Evolutionary conservation across 2,113 vertebrate genomes (phyloP).

Genomic region (Lamprologus speciosus): DNA sequence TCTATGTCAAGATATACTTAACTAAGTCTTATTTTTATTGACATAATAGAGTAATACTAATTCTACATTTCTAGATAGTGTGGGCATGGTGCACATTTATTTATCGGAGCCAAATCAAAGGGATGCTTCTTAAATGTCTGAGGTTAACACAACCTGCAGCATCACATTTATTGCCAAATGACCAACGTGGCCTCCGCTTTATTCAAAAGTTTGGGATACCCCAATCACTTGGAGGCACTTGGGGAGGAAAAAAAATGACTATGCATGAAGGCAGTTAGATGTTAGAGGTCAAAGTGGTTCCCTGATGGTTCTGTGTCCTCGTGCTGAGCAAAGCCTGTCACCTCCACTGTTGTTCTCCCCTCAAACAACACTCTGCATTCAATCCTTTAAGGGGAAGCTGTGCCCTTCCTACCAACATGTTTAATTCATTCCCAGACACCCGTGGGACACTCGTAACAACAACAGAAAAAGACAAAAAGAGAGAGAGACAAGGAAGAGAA

Average conservation of each 20-base stretch:
- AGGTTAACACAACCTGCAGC: neutral
- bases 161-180: neutral
- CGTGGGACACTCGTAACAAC: conserved; percentile 53
- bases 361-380: conserved; percentile 44
- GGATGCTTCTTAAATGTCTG: neutral
- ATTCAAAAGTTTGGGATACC: conserved; percentile 2
- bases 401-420: conserved; percentile 64
- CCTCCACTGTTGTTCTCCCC: conserved; percentile 30
- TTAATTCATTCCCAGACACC: conserved; percentile 64
- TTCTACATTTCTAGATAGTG: neutral
- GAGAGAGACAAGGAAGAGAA: neutral
- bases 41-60: neutral
- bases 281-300: conserved; percentile 58
- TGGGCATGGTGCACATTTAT: neutral
- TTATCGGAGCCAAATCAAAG: neutral
- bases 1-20: neutral
- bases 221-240: neutral
- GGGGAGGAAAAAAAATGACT: neutral
- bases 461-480: conserved; percentile 5
- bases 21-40: neutral
- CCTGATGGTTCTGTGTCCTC: conserved; percentile 46
- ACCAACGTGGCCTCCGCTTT: neutral
- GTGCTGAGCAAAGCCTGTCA: conserved; percentile 44
- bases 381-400: conserved; percentile 36
- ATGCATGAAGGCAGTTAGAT: conserved; percentile 30